Percentiles rank a stretch among this genome's conserved stretches.
Evolutionary conservation across 2,888 invertebrate genomes (phyloP).

Genomic region (Bugulina stolonifera): DNA sequence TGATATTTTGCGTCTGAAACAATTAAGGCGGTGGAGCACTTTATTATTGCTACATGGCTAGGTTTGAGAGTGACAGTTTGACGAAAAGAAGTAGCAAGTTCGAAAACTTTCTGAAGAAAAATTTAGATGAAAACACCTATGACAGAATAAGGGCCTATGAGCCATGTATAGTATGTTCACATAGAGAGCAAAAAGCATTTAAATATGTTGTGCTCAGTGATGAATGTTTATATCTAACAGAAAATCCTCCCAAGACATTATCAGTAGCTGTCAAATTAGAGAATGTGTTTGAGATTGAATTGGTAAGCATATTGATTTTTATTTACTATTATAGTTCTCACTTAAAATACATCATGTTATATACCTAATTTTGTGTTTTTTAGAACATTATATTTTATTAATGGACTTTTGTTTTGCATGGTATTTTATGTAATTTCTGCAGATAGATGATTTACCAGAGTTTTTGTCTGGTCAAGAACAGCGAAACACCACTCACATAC

Average conservation of each 20-base stretch:
- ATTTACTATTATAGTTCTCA: background rate
- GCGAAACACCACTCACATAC: conserved; percentile 47
- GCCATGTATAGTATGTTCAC: conserved; percentile 48
- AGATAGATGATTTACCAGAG: conserved; percentile 49
- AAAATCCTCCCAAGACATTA: conserved; percentile 49
- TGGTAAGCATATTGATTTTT: conserved; percentile 37
- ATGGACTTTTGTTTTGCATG: too few species aligned
- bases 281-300: conserved; percentile 44
- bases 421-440: conserved; percentile 27
- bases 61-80: conserved; percentile 36
- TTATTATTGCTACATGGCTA: conserved; percentile 35
- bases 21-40: too few species aligned
- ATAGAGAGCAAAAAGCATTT: conserved; percentile 48
- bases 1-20: too few species aligned
- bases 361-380: background rate
- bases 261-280: conserved; percentile 40
- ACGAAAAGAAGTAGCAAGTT: conserved; percentile 48
- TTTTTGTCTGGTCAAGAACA: conserved; percentile 47
- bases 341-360: background rate
- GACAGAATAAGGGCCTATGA: conserved; percentile 48
- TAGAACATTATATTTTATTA: background rate
- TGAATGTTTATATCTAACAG: conserved; percentile 49
- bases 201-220: conserved; percentile 48
- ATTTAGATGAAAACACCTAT: conserved; percentile 43
- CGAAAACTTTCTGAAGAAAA: conserved; percentile 47